Evolutionary conservation across 37 sponge, comb jelly and placozoan species (phyloP), one percentile per base, ranked within the genome.

Genomic region (Aplysina aerophoba): DNA sequence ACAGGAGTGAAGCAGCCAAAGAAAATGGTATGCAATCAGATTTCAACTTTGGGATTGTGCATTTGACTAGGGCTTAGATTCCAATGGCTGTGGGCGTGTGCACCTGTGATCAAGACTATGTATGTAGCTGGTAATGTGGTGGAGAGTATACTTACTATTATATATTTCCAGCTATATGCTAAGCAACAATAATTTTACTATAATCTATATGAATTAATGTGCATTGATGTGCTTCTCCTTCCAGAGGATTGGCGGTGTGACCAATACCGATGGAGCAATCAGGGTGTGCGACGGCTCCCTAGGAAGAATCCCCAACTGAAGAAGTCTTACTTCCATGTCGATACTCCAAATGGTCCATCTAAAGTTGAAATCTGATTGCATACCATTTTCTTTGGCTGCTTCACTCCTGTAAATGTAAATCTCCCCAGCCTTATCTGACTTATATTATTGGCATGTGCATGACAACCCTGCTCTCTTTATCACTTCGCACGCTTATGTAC

Each of bases 241-340:
- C 19, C n/a, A 75, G 78, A 75, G 41, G 78, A 75, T 25, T 75
- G 78, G 78, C 78, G 78, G 17, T 41, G 78, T 75, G 78, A 75
- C 44, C 78, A 75, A 36, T 75, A 75, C 78, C 78, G 78, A 14
- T 75, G 78, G 78, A 41, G 78, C 54, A 75, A 75, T 25, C 41
- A 75, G 78, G 78, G 78, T 41, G 78, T 75, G 24, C 41, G 53
- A 35, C 15, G 20, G 35, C 78, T 75, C 78, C 78, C 78, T 14
- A 75, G 78, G 78, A 75, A 35, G 54, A 36, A 75, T 75, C 78
- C 78, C n/a, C n/a, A 20, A 25, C 41, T 75, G n/a, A 75, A 75
- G 78, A 75, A 75, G 50, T 40, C 41, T 44, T 75, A 75, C 54
- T 75, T 75, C 54, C 54, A 40, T 35, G n/a, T 75, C 19, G 78